These are phyloP conservation scores for Drosophila greeni DNA, from an alignment of 2,888 invertebrate genomes.

Conservation along the genomic window DNA sequence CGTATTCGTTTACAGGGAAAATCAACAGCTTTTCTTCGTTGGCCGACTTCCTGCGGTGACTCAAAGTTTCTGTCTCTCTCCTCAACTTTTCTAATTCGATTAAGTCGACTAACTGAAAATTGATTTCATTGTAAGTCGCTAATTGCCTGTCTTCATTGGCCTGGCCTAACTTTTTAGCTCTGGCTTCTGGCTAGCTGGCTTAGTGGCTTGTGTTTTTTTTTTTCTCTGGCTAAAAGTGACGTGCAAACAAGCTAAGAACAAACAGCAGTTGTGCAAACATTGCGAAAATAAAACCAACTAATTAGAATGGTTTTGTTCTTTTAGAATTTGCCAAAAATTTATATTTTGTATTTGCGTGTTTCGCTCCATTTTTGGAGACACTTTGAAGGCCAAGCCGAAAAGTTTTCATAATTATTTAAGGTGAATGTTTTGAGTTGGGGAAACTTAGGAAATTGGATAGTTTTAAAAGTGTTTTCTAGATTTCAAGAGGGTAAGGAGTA, in stretches of 20 bases:
- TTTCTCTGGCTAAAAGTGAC: conserved; percentile 3
- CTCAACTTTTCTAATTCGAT: conserved; percentile 65
- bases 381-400: conserved; percentile 11
- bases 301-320: conserved; percentile 31
- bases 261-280: conserved; percentile 60
- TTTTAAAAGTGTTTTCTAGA: neutral
- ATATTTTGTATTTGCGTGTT: conserved; percentile 1
- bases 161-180: conserved; percentile 39
- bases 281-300: conserved; percentile 38
- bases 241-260: neutral
- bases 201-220: conserved; percentile 5
- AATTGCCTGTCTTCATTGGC: conserved; percentile 54
- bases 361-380: conserved; percentile 1
- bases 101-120: conserved; percentile 67
- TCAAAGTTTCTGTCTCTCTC: conserved; percentile 59
- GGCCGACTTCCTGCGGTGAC: conserved; percentile 26
- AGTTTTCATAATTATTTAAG: neutral
- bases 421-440: neutral
- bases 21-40: conserved; percentile 29
- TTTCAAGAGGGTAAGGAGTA: too few species aligned
- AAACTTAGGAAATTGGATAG: neutral
- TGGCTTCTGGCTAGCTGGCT: conserved; percentile 12
- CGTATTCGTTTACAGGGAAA: conserved; percentile 17
- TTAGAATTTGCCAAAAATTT: conserved; percentile 3
- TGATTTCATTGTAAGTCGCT: conserved; percentile 66